Base-by-base conservation (phyloP, 2,113 vertebrate species). In the Melanocharis versteri region DNA sequence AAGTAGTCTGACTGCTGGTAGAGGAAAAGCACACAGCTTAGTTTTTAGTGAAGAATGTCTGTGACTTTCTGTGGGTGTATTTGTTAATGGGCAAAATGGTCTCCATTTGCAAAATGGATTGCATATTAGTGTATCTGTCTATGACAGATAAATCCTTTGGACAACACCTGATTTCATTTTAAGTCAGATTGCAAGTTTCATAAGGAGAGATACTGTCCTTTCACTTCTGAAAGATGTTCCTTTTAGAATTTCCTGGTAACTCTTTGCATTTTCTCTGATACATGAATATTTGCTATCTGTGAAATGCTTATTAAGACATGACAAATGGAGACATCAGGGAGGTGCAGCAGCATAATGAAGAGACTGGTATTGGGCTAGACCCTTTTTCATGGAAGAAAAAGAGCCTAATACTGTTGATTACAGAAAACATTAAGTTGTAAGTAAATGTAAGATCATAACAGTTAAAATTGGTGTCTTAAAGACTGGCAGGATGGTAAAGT, bases 271-370 rank as follows among this genome's bases (percentile, higher is more conserved):
- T 92, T 66, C 24, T 83, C n/a, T 44, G 22, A 23, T 68, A 39
- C 4, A 0, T 18, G 70, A 53, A 7, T 54, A 31, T 51, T 68
- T 94, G 13, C 30, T 82, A 4, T 79, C 45, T 80, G 23, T 73
- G 66, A 80, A 85, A 57, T 45, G 39, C 27, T 57, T 39, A n/a
- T 45, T 79, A 54, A 76, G 48, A 51, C 7, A 18, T 40, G 26
- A 40, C 10, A 57, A 42, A 60, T n/a, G 19, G 28, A 53, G 33
- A 6, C 80, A 27, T 1, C 0, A 0, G 18, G 11, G 28, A 56
- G 15, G 6, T 68, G 10, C 33, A 71, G 69, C 13, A 84, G 37
- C 27, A 5, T 56, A 84, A 22, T 15, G 42, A 65, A 66, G 44
- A 47, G 10, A 21, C 19, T 70, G 26, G 12, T 66, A 14, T n/a